Evolutionary conservation across 2,888 invertebrate genomes (phyloP).

Genomic region (Hyppa rectilinea): DNA sequence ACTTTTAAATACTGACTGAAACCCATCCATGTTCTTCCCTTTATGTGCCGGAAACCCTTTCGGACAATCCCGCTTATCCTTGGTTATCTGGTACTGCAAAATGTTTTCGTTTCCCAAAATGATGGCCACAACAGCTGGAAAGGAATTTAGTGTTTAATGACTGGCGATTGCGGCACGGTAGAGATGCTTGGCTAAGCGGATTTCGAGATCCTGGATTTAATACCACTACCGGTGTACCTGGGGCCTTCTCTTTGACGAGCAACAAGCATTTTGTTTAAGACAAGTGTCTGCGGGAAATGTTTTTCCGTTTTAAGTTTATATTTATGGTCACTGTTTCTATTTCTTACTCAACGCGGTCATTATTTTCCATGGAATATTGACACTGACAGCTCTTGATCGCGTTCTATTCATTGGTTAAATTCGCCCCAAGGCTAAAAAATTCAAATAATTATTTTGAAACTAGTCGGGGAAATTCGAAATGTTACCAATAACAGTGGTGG

Average conservation of each 20-base stretch:
- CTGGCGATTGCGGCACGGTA: slow-evolving; percentile 76
- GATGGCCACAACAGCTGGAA: slow-evolving; percentile 69
- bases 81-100: neutral
- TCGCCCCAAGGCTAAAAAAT: too few relatives aligned
- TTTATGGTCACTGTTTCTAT: neutral
- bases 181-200: slow-evolving; percentile 78
- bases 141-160: slow-evolving; percentile 86
- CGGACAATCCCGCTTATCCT: too few relatives aligned
- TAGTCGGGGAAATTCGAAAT: neutral
- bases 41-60: too few relatives aligned
- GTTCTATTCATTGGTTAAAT: too few relatives aligned
- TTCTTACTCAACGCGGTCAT: too few relatives aligned
- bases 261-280: slow-evolving; percentile 15
- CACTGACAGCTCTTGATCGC: too few relatives aligned
- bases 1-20: too few relatives aligned
- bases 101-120: slow-evolving; percentile 9
- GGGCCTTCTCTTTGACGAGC: slow-evolving; percentile 51
- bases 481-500: too few relatives aligned
- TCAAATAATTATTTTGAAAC: neutral
- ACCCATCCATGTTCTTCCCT: too few relatives aligned
- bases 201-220: slow-evolving; percentile 67
- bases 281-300: neutral
- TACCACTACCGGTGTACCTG: slow-evolving; percentile 63
- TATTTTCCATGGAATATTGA: too few relatives aligned
- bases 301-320: neutral